Base-by-base conservation (phyloP, 2,113 vertebrate species). In the Podiceps cristatus region DNA sequence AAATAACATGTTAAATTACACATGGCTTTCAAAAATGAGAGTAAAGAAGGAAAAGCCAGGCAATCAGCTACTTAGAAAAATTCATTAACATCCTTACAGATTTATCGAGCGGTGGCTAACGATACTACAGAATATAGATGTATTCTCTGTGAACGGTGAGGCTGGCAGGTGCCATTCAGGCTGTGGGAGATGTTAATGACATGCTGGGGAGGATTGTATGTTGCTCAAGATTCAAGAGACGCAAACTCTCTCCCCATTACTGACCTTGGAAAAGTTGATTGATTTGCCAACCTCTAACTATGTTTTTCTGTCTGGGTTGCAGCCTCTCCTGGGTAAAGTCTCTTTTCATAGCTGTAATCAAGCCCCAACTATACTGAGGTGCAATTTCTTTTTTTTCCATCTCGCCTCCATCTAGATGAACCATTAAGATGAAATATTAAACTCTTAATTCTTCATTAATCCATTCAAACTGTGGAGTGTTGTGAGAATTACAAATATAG, bases 181-280 rank as follows among this genome's bases (percentile, higher is more conserved):
- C 85, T 50, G 49, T 5, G 22, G 84, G 58, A 75, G 63, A 24
- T 17, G 25, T 23, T 78, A 31, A 59, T 0, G 6, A 68, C 69
- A 1, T 5, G 8, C 55, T 35, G 10, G 79, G 27, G 90, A 96
- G 81, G 81, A 66, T 10, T 69, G 13, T 27, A 1, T 52, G 47
- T 47, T 71, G 37, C 58, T 72, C 35, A 49, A 8, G 8, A 29
- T 73, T 75, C 20, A 1, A 5, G 75, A 94, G 90, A 47, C 2
- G 45, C 47, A 52, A 90, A 52, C 72, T 28, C 63, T 31, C 19
- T 82, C 56, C 67, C 28, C 0, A 0, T 69, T 67, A n/a, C 60
- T 92, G 94, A 95, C 96, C 95, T 96, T 97, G 91, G 91, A 3
- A 89, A 55, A 37, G 84, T 56, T 52, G 74, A 90, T 90, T 88